Base-by-base conservation (phyloP, 2,113 vertebrate genomes). In the Tenebrosternarchus preto region DNA sequence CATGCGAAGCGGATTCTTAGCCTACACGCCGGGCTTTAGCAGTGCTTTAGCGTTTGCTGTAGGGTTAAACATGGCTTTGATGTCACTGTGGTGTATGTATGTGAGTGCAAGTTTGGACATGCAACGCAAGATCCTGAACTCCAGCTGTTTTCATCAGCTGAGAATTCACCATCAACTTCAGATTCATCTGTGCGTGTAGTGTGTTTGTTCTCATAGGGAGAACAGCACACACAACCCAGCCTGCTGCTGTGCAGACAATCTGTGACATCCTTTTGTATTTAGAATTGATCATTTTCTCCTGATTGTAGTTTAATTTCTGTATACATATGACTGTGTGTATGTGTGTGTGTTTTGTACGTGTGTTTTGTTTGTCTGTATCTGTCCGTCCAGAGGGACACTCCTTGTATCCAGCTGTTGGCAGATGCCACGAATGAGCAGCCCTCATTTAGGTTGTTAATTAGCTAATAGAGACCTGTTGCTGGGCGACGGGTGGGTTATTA, bases 361-460 rank as follows among this genome's bases (percentile, higher is more conserved):
- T 36, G 33, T 36, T 55, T 55, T 59, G 29, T 46, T 55, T 59
- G 29, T 46, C 19, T 19, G 39, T 33, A 55, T 43, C 19, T 60
- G 60, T 27, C 0, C 16, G 24, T 78, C 76, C 81, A 20, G 16
- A 61, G 76, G 70, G 36, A 72, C 9, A 61, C 67, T 66, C 43
- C 6, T 36, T 25, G 55, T 29, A 68, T 60, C 74, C 78, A 80
- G 78, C 78, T 84, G 80, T 79, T 80, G 73, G 75, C 83, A 72
- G 76, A 73, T 83, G 83, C 76, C 78, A 77, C 59, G 81, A 80
- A 75, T 77, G 75, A 82, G 71, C 72, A 72, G 68, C 60, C 76
- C 68, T 85, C 83, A 83, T 85, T 85, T 83, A 73, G 27, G 75
- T 79, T 59, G 84, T 86, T 85, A 86, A 86, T 86, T 85, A 78